phyloP scores from a whole-genome alignment of 2,888 invertebrate species.

The Campoplex capitator region DNA sequence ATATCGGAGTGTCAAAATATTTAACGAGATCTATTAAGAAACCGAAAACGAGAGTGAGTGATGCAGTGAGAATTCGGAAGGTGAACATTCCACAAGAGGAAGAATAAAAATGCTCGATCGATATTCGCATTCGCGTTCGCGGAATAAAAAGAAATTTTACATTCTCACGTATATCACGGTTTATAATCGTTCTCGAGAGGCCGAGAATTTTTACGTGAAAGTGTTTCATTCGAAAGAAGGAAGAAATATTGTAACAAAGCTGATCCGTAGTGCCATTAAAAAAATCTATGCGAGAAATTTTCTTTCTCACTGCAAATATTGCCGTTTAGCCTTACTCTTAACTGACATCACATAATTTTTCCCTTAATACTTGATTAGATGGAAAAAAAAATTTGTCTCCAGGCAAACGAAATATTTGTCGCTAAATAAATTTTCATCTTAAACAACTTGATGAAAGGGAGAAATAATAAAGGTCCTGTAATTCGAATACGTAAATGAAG shows the following conservation, averaged over 20 bases:
- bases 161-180: slow-evolving; percentile 34
- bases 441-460: not conserved
- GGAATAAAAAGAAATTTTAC: slow-evolving; percentile 50
- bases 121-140: slow-evolving; percentile 33
- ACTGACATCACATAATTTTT: not conserved
- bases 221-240: slow-evolving; percentile 46
- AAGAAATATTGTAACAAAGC: slow-evolving; percentile 41
- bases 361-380: not conserved
- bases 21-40: slow-evolving; percentile 41
- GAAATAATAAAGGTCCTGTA: not conserved
- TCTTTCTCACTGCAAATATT: not conserved
- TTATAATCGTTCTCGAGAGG: slow-evolving; percentile 49
- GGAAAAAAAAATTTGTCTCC: not conserved
- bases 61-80: slow-evolving; percentile 36
- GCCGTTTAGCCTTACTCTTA: not conserved
- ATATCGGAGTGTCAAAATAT: slow-evolving; percentile 31
- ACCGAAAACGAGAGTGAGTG: slow-evolving; percentile 3
- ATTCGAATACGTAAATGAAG: not conserved
- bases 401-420: not conserved
- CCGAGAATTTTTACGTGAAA: slow-evolving; percentile 52
- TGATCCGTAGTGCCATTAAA: slow-evolving; percentile 1
- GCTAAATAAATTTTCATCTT: not conserved
- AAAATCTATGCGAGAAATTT: slow-evolving; percentile 44
- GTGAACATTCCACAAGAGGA: not conserved
- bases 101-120: slow-evolving; percentile 28